These are phyloP conservation scores for Maccullochella peelii DNA, from an alignment of 2,113 vertebrate species.

Conservation along the genomic window DNA sequence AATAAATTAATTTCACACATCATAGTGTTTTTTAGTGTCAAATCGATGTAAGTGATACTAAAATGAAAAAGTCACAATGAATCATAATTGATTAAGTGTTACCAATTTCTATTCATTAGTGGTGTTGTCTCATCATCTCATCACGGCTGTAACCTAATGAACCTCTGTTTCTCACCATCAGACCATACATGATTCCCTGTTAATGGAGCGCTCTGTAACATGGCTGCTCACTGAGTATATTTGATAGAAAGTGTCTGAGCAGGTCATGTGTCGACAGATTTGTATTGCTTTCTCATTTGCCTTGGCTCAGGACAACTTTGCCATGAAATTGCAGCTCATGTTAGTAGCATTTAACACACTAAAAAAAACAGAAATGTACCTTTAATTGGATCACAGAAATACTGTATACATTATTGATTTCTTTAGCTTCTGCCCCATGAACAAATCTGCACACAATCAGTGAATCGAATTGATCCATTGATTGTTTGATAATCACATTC, in stretches of 20 bases:
- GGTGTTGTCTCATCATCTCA: slow-evolving; percentile 4
- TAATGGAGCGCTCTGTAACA: slow-evolving; percentile 21
- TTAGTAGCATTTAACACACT: background rate
- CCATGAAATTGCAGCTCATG: background rate
- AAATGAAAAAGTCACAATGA: background rate
- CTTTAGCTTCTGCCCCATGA: slow-evolving; percentile 2
- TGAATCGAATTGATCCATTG: slow-evolving; percentile 48
- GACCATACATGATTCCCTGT: slow-evolving; percentile 2
- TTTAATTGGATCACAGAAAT: slow-evolving; percentile 9
- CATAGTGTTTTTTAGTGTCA: background rate
- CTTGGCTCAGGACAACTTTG: background rate
- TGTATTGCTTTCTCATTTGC: background rate
- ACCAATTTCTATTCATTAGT: background rate
- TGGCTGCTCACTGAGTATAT: background rate
- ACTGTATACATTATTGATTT: slow-evolving; percentile 32
- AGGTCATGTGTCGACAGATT: slow-evolving; percentile 18
- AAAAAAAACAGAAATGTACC: background rate
- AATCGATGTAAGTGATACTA: background rate
- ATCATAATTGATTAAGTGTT: background rate
- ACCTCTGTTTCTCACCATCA: slow-evolving; percentile 35
- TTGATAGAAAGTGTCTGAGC: background rate
- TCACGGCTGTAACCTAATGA: slow-evolving; percentile 19
- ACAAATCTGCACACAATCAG: background rate
- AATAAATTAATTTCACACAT: background rate
- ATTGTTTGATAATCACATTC: slow-evolving; percentile 60